These are phyloP conservation scores for Morone saxatilis DNA, from an alignment of 2,113 vertebrate species.

Conservation along the genomic window DNA sequence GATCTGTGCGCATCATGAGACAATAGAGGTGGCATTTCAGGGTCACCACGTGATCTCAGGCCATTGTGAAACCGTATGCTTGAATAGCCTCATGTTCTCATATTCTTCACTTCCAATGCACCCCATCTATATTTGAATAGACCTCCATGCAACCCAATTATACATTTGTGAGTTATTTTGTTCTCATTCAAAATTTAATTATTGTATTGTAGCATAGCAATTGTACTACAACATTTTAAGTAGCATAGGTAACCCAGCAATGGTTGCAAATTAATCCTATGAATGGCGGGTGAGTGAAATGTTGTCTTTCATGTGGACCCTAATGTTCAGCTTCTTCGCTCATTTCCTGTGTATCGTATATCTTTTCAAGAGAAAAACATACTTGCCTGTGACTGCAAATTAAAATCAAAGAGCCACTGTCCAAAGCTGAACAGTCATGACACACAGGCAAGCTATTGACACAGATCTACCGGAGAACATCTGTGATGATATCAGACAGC, in stretches of 20 bases:
- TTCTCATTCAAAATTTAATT: not conserved
- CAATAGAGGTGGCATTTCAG: conserved; percentile 10
- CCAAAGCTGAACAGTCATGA: conserved; percentile 56
- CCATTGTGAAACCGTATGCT: not conserved
- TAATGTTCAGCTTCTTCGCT: not conserved
- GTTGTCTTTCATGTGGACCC: not conserved
- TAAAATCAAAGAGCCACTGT: conserved; percentile 62
- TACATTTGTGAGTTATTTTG: not conserved
- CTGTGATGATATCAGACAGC: conserved; percentile 75
- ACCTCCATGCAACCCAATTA: not conserved
- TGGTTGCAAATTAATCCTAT: not conserved
- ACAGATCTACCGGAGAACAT: conserved; percentile 76
- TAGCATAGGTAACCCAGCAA: not conserved
- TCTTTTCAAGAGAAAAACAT: conserved; percentile 29
- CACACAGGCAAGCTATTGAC: conserved; percentile 71
- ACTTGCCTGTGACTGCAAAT: conserved; percentile 44
- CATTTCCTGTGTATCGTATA: not conserved
- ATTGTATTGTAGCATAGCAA: not conserved
- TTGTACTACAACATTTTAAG: not conserved
- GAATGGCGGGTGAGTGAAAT: not conserved
- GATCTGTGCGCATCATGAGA: conserved; percentile 45
- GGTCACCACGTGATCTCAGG: conserved; percentile 38
- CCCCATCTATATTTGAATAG: not conserved
- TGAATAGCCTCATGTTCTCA: not conserved
- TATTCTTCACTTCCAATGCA: not conserved